phyloP scores from a whole-genome alignment of 2,797 vertebrate species.

The Podargus strigoides region DNA sequence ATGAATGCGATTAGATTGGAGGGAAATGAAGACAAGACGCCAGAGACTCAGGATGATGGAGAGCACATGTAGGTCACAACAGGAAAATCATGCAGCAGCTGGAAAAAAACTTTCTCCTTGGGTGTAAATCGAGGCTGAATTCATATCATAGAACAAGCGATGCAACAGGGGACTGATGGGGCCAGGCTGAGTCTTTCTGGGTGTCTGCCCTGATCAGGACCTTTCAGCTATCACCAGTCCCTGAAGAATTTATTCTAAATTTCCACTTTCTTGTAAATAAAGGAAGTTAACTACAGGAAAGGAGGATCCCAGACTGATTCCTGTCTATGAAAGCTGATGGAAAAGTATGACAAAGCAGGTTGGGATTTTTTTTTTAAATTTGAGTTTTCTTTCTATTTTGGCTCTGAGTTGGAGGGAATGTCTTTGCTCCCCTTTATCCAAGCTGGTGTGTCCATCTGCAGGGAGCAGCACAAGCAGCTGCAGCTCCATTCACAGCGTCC shows the following conservation, averaged over 20 bases:
- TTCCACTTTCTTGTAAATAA: neutral
- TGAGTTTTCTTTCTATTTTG: neutral
- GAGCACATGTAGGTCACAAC: neutral
- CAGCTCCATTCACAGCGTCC: neutral
- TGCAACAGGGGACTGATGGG: neutral
- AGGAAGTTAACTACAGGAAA: neutral
- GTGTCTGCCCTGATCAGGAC: neutral
- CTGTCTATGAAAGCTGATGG: neutral
- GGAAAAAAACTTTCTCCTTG: neutral
- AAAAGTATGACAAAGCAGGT: neutral
- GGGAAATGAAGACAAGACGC: neutral
- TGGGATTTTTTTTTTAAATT: neutral
- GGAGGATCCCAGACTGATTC: neutral
- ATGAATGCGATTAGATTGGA: neutral
- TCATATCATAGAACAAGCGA: neutral
- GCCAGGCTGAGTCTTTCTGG: neutral
- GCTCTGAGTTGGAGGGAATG: neutral
- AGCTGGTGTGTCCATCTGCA: neutral
- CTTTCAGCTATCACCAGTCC: neutral
- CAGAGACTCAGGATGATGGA: neutral
- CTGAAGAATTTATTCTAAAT: neutral
- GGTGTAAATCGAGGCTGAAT: neutral
- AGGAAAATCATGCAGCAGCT: neutral
- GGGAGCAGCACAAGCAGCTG: neutral
- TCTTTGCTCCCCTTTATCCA: neutral